phyloP scores from a whole-genome alignment of 2,797 vertebrate species.

The Pseudochirops cupreus region DNA sequence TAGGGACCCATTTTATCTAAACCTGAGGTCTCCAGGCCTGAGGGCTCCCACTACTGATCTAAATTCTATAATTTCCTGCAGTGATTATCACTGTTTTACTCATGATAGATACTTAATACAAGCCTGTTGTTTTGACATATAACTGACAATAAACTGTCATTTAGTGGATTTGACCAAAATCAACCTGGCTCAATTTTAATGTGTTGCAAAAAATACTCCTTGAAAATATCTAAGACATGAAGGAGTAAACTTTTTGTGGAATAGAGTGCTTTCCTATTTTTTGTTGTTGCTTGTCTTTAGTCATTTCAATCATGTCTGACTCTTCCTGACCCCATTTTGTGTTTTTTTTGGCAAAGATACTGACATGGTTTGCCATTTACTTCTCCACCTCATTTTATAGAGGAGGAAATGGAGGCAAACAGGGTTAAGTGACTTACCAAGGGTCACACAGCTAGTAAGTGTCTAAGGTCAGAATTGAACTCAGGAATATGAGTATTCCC shows the following conservation, averaged over 20 bases:
- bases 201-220: background rate
- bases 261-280: background rate
- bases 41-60: no score
- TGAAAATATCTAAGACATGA: background rate
- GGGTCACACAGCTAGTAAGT: background rate
- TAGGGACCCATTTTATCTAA: no score
- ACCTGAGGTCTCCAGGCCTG: no score
- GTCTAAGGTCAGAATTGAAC: background rate
- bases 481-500: background rate
- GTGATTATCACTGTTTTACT: background rate
- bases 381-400: background rate
- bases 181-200: background rate
- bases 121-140: background rate
- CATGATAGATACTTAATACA: background rate
- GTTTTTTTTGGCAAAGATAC: background rate
- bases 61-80: background rate
- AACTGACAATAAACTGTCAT: background rate
- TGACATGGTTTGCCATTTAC: background rate
- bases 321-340: background rate
- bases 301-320: background rate
- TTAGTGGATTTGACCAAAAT: background rate
- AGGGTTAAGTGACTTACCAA: background rate
- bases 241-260: background rate
- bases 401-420: background rate
- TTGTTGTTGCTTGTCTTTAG: background rate